These are phyloP conservation scores for Artibeus jamaicensis DNA, from an alignment of 2,797 vertebrate species.

Conservation along the genomic window DNA sequence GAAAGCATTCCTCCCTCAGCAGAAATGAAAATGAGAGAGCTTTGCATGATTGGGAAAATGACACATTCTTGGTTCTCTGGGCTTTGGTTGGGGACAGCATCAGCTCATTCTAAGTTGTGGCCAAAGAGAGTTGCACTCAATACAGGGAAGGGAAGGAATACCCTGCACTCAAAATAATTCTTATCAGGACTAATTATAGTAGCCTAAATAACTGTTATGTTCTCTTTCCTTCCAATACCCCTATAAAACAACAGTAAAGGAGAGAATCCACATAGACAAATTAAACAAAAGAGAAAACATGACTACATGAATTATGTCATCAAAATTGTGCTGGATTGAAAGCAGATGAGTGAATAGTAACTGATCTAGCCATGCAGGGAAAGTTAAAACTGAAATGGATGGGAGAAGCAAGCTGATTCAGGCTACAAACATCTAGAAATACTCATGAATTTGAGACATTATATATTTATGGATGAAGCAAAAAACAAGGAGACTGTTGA, in stretches of 20 bases:
- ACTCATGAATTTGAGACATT: not conserved
- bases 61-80: not conserved
- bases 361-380: not conserved
- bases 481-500: not conserved
- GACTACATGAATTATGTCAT: not conserved
- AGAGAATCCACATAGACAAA: not conserved
- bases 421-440: not conserved
- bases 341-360: not conserved
- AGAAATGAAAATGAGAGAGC: not conserved
- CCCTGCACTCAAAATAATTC: not conserved
- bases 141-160: not conserved
- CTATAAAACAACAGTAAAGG: not conserved
- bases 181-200: not conserved
- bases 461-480: not conserved
- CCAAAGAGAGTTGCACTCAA: not conserved
- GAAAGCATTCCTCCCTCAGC: not conserved
- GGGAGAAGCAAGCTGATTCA: not conserved
- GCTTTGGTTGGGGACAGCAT: not conserved
- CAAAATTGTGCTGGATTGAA: not conserved
- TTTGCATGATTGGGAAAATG: not conserved
- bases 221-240: not conserved
- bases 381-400: not conserved
- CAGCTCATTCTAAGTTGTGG: not conserved
- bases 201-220: not conserved
- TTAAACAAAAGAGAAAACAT: not conserved